Conservation (phyloP, 2,797 vertebrate genomes). For the Gallinago stenura region DNA sequence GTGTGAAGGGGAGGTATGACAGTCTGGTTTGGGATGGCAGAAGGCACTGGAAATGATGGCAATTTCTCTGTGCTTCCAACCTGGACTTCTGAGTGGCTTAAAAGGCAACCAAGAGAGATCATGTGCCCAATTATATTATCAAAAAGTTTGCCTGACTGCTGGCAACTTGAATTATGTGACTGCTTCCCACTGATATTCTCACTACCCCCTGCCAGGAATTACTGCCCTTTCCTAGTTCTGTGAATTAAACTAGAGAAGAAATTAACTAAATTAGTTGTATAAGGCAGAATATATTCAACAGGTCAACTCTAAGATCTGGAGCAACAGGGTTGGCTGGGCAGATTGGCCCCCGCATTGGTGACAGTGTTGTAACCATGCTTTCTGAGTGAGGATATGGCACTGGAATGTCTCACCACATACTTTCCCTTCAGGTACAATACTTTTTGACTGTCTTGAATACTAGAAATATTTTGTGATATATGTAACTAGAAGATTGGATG, state of each 20-base stretch:
- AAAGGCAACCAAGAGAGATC: background rate
- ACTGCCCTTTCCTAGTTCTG: background rate
- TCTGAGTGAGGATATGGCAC: background rate
- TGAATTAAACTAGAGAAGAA: background rate
- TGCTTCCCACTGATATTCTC: background rate
- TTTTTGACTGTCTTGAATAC: background rate
- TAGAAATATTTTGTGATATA: background rate
- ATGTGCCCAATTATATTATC: background rate
- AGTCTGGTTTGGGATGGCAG: background rate
- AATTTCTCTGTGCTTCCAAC: background rate
- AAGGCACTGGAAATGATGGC: background rate
- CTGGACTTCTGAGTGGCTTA: background rate
- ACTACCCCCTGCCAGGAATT: background rate
- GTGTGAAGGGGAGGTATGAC: background rate
- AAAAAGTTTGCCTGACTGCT: background rate
- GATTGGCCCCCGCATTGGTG: background rate
- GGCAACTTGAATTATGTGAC: background rate
- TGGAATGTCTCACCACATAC: background rate
- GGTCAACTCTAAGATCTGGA: background rate
- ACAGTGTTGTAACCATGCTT: background rate
- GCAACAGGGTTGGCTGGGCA: background rate
- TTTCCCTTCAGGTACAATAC: background rate
- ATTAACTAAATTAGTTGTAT: background rate
- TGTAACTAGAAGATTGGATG: background rate
- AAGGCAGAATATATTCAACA: background rate